Percentiles rank a stretch among this genome's conserved stretches.
phyloP scores from a whole-genome alignment of 2,888 invertebrate species.

The Drosophila macrothrix region DNA sequence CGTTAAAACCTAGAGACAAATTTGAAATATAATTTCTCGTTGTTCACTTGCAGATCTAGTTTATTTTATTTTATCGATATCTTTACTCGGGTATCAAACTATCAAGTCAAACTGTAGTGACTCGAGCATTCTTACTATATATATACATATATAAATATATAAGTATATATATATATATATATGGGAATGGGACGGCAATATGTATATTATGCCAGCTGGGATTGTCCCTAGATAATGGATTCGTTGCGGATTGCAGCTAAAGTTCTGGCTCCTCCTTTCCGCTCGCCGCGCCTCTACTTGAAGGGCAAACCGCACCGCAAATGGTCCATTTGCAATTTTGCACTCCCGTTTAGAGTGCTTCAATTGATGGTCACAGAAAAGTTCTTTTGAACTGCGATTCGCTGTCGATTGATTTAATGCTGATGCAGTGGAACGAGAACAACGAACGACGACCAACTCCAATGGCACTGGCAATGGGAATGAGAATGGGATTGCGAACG shows the following conservation, averaged over 20 bases:
- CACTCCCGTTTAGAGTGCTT: conserved; percentile 56
- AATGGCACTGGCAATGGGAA: conserved; percentile 21
- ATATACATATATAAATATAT: neutral
- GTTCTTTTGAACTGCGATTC: conserved; percentile 52
- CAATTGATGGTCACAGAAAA: conserved; percentile 51
- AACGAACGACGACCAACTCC: conserved; percentile 2
- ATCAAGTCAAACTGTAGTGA: neutral
- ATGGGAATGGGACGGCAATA: neutral
- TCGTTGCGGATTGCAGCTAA: conserved; percentile 16
- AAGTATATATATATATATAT: neutral
- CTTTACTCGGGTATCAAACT: neutral
- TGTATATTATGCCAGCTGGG: conserved; percentile 13
- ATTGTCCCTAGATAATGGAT: conserved; percentile 28
- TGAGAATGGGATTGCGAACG: conserved; percentile 31
- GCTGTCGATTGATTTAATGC: conserved; percentile 67
- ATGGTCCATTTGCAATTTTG: conserved; percentile 50
- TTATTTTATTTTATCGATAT: neutral
- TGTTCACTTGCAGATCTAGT: no score
- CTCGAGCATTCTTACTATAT: neutral
- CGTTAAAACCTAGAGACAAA: neutral
- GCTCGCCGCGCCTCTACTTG: neutral
- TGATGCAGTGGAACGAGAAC: conserved; percentile 50
- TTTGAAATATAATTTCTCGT: neutral
- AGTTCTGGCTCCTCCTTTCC: neutral
- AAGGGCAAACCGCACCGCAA: conserved; percentile 32